These are phyloP conservation scores for Clivina fossor DNA, from an alignment of 2,888 invertebrate species.

Conservation along the genomic window DNA sequence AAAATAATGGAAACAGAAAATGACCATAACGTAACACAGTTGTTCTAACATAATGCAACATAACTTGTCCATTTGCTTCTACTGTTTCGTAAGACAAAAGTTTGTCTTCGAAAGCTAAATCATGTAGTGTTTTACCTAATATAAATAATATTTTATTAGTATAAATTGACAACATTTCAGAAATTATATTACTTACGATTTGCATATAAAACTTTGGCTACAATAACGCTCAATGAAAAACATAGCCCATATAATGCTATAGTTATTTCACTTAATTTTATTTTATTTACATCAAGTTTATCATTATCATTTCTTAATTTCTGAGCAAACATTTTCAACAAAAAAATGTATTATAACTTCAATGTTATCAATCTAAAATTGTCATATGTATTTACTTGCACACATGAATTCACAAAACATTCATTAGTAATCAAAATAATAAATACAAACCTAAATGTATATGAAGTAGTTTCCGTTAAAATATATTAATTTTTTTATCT, in stretches of 20 bases:
- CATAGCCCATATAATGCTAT: conserved; percentile 47
- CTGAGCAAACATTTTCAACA: too few species aligned
- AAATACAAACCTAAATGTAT: too few species aligned
- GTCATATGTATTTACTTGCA: too few species aligned
- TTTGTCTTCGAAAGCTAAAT: conserved; percentile 45
- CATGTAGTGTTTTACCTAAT: conserved; percentile 43
- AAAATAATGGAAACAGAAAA: conserved; percentile 50
- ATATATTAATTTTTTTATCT: too few species aligned
- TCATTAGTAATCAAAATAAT: too few species aligned
- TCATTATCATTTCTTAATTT: conserved; percentile 22
- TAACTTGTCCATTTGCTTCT: conserved; percentile 48
- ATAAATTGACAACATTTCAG: conserved; percentile 1
- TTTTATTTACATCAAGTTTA: conserved; percentile 34
- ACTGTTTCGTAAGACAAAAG: conserved; percentile 46
- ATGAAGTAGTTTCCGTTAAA: too few species aligned
- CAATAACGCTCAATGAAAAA: conserved; percentile 46
- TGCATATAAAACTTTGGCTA: conserved; percentile 44
- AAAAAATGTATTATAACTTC: too few species aligned
- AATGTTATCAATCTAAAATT: too few species aligned
- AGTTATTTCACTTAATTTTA: conserved; percentile 46
- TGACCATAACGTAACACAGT: conserved; percentile 47
- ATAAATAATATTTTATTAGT: conserved; percentile 27
- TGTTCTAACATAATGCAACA: conserved; percentile 48
- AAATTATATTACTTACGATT: conserved; percentile 49
- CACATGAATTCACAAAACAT: too few species aligned